Percentiles rank a stretch among this genome's conserved stretches.
These are phyloP conservation scores for Leptinotarsa defecta DNA, from an alignment of 1,140 invertebrate genomes.

Conservation along the genomic window DNA sequence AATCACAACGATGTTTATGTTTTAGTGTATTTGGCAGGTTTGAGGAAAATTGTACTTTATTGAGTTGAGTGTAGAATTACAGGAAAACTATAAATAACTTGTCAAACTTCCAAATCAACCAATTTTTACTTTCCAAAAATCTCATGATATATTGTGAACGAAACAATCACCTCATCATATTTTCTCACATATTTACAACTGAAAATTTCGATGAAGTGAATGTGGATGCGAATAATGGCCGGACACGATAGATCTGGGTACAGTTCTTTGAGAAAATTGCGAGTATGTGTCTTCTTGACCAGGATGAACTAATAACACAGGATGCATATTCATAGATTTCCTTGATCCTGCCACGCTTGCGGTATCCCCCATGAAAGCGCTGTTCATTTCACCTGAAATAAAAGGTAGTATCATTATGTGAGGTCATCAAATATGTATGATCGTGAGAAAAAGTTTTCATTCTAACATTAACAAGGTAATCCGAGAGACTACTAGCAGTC, in stretches of 20 bases:
- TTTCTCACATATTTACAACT: constrained; percentile 37
- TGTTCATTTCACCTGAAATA: constrained; percentile 82
- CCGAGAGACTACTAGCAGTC: too few species aligned
- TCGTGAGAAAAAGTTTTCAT: not conserved
- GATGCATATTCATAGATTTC: constrained; percentile 84
- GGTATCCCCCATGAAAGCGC: constrained; percentile 78
- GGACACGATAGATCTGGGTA: constrained; percentile 52
- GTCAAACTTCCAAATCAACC: too few species aligned
- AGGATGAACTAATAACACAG: constrained; percentile 79
- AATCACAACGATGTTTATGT: not conserved
- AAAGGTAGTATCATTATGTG: not conserved
- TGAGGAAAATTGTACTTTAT: too few species aligned
- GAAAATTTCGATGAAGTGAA: constrained; percentile 51
- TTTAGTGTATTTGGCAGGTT: not conserved
- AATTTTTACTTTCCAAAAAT: not conserved
- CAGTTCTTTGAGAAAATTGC: constrained; percentile 74
- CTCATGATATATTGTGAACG: too few species aligned
- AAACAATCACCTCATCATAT: not conserved
- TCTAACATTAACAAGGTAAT: too few species aligned
- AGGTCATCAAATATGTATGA: not conserved
- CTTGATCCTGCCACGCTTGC: constrained; percentile 80
- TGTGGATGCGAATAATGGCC: constrained; percentile 54
- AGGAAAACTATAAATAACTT: too few species aligned
- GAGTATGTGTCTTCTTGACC: constrained; percentile 71
- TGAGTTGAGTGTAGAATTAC: too few species aligned